A percentile compares a stretch with the other conserved stretches of the same genome.
phyloP scores from a whole-genome alignment of 2,797 vertebrate genomes.

The Meriones psammophilus region DNA sequence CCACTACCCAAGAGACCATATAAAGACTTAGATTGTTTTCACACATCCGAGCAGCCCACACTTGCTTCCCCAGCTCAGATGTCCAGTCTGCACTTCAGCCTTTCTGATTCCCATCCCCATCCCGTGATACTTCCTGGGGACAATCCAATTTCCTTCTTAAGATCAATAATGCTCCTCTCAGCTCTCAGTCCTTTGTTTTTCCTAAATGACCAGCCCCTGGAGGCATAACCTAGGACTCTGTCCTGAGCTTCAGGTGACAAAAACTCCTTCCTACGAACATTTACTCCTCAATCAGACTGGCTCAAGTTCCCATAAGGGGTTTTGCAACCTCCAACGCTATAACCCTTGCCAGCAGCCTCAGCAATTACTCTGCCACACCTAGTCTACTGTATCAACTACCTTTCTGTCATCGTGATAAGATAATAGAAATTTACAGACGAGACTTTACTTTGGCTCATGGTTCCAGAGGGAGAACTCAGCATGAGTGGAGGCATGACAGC shows the following conservation, averaged over 20 bases:
- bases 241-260: not conserved
- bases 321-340: not conserved
- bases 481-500: too few relatives aligned
- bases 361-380: not conserved
- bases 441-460: not conserved
- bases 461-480: not conserved
- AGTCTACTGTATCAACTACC: not conserved
- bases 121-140: not conserved
- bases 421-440: not conserved
- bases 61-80: not conserved
- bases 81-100: not conserved
- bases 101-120: not conserved
- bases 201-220: not conserved
- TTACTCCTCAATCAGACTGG: conserved; percentile 5
- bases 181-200: not conserved
- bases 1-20: not conserved
- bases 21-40: not conserved
- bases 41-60: not conserved
- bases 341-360: not conserved
- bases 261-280: not conserved
- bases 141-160: not conserved
- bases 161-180: not conserved
- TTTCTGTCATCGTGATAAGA: not conserved
- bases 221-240: not conserved
- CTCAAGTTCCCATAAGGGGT: not conserved